Conservation (phyloP, 2,797 vertebrate species). For the Chaenodraco wilsoni region DNA sequence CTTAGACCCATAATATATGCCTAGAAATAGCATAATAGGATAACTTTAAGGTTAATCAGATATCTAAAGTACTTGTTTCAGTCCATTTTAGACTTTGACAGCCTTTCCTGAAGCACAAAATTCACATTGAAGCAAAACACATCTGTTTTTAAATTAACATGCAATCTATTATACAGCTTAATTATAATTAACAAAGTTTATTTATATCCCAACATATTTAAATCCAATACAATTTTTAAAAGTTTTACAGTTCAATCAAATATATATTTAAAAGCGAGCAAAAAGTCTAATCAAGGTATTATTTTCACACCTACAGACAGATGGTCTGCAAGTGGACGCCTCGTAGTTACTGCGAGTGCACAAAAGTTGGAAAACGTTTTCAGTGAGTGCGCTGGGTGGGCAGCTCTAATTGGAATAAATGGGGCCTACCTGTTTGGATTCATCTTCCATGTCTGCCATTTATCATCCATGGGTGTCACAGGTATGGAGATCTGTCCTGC, state of each 20-base stretch:
- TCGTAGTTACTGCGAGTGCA: neutral
- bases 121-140: neutral
- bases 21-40: no score
- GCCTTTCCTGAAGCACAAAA: neutral
- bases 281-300: neutral
- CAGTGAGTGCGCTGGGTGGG: constrained; percentile 2
- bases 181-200: no score
- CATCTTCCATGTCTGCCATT: constrained; percentile 28
- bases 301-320: constrained; percentile 1
- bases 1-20: no score
- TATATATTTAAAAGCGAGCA: neutral
- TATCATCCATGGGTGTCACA: constrained; percentile 24
- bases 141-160: constrained; percentile 1
- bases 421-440: constrained; percentile 13
- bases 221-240: neutral
- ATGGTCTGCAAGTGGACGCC: constrained; percentile 1
- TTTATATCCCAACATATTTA: no score
- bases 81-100: neutral
- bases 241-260: neutral
- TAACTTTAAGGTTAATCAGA: constrained; percentile 1
- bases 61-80: neutral
- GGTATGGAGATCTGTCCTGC: constrained; percentile 9
- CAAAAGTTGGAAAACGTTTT: constrained; percentile 3
- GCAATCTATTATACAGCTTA: neutral
- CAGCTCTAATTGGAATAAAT: constrained; percentile 45